Evolutionary conservation across 2,113 vertebrate genomes (phyloP).

Genomic region (Pluvialis apricaria): DNA sequence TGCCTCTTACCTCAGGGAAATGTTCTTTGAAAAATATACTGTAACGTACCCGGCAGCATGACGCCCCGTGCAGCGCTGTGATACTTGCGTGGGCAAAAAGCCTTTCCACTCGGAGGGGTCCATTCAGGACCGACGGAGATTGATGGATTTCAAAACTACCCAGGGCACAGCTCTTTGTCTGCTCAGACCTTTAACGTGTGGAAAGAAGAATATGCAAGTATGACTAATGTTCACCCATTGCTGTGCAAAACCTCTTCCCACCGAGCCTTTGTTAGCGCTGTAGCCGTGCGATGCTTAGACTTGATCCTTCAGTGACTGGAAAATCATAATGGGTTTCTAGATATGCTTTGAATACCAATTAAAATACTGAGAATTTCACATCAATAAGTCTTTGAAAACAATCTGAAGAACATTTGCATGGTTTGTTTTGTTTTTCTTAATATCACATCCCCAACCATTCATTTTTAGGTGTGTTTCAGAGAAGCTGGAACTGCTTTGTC

Average conservation of each 20-base stretch:
- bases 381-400: background rate
- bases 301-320: background rate
- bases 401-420: background rate
- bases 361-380: background rate
- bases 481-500: background rate
- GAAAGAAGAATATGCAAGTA: background rate
- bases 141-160: slow-evolving; percentile 11
- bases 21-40: background rate
- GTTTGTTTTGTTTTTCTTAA: background rate
- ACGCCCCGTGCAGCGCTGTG: background rate
- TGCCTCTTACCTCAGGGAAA: background rate
- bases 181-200: background rate
- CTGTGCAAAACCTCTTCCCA: background rate
- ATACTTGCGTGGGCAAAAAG: background rate
- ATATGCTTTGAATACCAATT: background rate
- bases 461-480: background rate
- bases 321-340: background rate
- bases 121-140: background rate
- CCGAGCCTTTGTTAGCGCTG: background rate
- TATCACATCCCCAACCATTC: background rate
- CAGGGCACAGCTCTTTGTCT: slow-evolving; percentile 12
- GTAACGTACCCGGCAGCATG: background rate
- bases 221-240: slow-evolving; percentile 18
- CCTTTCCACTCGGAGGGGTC: background rate
- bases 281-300: background rate